Evolutionary conservation across 2,113 vertebrate species (phyloP).

Genomic region (Bettongia penicillata): DNA sequence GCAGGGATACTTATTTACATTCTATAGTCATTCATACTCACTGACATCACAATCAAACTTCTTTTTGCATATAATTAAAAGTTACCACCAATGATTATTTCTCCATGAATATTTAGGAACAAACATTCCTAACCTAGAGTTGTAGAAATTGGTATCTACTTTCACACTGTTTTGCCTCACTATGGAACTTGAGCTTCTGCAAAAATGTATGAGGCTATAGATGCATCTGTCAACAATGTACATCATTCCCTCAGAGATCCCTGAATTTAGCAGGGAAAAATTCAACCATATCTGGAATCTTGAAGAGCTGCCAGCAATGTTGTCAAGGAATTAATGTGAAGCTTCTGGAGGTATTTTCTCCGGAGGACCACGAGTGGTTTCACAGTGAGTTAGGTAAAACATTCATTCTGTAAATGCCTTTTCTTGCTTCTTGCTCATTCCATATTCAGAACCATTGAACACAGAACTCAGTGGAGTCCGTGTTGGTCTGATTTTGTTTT

Average conservation of each 20-base stretch:
- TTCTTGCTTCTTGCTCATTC: slow-evolving; percentile 21
- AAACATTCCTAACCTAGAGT: neutral
- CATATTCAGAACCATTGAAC: slow-evolving; percentile 8
- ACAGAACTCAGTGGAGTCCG: slow-evolving; percentile 17
- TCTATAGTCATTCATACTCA: neutral
- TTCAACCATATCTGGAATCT: slow-evolving; percentile 14
- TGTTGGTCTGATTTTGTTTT: neutral
- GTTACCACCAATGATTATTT: neutral
- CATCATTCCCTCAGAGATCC: slow-evolving; percentile 4
- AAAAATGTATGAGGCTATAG: neutral
- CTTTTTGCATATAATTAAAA: neutral
- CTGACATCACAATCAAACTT: neutral
- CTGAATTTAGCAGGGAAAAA: neutral
- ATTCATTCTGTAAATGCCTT: slow-evolving; percentile 51
- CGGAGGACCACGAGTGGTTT: neutral
- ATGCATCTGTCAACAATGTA: neutral
- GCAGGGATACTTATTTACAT: neutral
- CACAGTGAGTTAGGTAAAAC: neutral
- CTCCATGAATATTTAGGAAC: neutral
- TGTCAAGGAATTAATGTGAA: neutral
- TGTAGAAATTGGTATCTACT: neutral
- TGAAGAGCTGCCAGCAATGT: neutral
- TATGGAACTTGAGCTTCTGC: neutral
- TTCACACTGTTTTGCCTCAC: neutral
- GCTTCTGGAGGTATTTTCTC: neutral